phyloP scores from a whole-genome alignment of 2,888 invertebrate genomes.

The Oxystoma pomonae region DNA sequence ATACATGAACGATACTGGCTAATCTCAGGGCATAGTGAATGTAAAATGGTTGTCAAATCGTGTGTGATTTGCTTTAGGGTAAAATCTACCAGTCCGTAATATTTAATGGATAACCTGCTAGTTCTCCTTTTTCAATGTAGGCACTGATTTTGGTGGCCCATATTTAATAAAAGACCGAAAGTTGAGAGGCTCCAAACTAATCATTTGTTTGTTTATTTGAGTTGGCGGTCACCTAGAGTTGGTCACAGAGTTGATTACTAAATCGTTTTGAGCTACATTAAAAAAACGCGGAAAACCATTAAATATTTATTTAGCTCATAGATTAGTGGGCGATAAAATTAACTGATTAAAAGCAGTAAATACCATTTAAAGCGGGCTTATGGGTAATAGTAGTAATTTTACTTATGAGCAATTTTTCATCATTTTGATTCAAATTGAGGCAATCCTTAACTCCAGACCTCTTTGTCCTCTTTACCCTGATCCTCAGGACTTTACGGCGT shows the following conservation, averaged over 20 bases:
- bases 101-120: not conserved
- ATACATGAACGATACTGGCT: slow-evolving; percentile 14
- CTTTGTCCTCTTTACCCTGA: not conserved
- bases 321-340: not conserved
- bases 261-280: not conserved
- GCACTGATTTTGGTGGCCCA: slow-evolving; percentile 8
- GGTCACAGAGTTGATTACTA: no score
- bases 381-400: no score
- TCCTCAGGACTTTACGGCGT: not conserved
- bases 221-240: not conserved
- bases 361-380: not conserved
- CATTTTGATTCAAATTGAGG: not conserved
- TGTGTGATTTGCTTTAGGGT: slow-evolving; percentile 10
- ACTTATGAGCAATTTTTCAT: not conserved
- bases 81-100: not conserved
- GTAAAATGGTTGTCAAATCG: slow-evolving; percentile 7
- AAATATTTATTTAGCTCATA: not conserved
- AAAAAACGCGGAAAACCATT: not conserved
- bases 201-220: not conserved
- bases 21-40: slow-evolving; percentile 11
- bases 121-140: not conserved
- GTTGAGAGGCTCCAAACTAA: slow-evolving; percentile 5
- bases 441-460: not conserved
- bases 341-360: not conserved
- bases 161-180: slow-evolving; percentile 5